These are phyloP conservation scores for Teleogryllus occipitalis DNA, from an alignment of 1,140 invertebrate species.

Conservation along the genomic window DNA sequence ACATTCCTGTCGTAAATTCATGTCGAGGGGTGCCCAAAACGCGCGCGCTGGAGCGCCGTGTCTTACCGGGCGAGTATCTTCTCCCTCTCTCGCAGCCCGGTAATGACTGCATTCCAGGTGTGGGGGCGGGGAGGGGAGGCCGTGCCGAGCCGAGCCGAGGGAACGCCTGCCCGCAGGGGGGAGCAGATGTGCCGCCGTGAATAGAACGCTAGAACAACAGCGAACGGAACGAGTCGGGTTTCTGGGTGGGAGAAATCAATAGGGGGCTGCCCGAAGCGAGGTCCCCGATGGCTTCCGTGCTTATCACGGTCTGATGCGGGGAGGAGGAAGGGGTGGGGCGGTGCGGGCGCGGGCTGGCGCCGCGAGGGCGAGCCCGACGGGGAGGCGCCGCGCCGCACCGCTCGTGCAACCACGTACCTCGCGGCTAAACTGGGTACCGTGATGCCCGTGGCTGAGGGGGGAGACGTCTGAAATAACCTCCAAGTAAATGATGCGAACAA, in stretches of 20 bases:
- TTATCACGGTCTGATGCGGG: background rate
- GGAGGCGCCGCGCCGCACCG: background rate
- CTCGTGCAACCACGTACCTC: background rate
- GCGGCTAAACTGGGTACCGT: too few species aligned
- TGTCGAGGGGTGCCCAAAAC: background rate
- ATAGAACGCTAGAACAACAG: background rate
- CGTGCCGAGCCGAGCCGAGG: background rate
- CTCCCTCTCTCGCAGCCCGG: background rate
- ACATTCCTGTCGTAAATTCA: conserved; percentile 4
- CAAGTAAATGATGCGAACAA: too few species aligned
- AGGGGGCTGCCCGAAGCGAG: too few species aligned
- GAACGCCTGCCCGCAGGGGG: background rate
- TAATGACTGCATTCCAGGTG: background rate
- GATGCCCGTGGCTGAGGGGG: too few species aligned
- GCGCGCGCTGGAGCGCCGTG: background rate
- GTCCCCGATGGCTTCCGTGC: background rate
- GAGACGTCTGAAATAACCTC: too few species aligned
- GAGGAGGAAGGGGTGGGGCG: too few species aligned
- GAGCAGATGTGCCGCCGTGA: background rate
- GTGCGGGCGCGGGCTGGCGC: too few species aligned
- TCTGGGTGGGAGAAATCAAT: background rate
- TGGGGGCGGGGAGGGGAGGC: background rate
- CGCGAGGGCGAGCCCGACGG: too few species aligned
- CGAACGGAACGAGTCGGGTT: background rate
- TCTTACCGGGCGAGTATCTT: background rate